Conservation (phyloP, 2,113 vertebrate genomes). For the Epinephelus cyanopodus region DNA sequence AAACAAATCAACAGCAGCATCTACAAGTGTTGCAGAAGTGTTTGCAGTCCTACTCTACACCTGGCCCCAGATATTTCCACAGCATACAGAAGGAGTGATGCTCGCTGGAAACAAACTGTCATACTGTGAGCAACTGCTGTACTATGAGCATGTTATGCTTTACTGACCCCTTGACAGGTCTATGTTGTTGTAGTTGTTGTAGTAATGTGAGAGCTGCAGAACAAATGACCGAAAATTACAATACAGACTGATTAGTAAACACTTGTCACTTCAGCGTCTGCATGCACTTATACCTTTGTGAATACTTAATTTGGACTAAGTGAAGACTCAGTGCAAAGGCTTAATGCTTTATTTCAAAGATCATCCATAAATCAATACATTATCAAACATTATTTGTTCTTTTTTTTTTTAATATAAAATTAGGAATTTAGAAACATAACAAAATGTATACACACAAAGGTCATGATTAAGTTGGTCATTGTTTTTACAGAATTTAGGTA, state of each 20-base stretch:
- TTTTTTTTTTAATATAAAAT: slow-evolving; percentile 37
- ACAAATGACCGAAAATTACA: neutral
- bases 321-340: slow-evolving; percentile 48
- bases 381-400: slow-evolving; percentile 25
- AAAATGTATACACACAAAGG: slow-evolving; percentile 40
- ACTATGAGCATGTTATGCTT: slow-evolving; percentile 1
- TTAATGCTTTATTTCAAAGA: slow-evolving; percentile 80
- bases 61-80: neutral
- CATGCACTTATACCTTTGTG: neutral
- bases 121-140: slow-evolving; percentile 11
- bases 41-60: neutral
- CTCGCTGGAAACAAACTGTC: slow-evolving; percentile 14
- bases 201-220: neutral
- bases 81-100: slow-evolving; percentile 2
- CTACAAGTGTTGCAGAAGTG: neutral
- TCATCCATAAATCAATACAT: slow-evolving; percentile 50
- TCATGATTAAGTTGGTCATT: neutral
- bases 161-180: neutral
- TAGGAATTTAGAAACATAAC: slow-evolving; percentile 37
- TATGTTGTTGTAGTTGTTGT: neutral
- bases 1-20: neutral
- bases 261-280: neutral
- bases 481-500: slow-evolving; percentile 8
- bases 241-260: neutral
- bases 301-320: neutral